Base-by-base conservation (phyloP, 2,888 invertebrate species). In the Caenorhabditis japonica region DNA sequence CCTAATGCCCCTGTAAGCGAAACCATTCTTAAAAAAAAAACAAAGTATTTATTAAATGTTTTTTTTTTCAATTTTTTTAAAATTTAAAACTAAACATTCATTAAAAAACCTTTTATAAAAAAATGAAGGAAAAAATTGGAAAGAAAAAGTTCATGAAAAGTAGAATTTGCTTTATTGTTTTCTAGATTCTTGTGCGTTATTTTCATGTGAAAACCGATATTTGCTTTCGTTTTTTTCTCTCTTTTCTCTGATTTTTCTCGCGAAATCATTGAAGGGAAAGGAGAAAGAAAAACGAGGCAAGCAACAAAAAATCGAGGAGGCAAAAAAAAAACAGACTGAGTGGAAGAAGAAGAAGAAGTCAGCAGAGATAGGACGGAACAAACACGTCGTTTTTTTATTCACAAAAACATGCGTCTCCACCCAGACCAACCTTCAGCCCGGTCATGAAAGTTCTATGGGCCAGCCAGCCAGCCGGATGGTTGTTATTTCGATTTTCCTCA, bases 151-250 rank as follows among this genome's bases (percentile, higher is more conserved):
- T 10, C 36, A 44, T 43, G 41, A 53, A 44, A 38, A 36, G 36
- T 23, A 46, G 38, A 52, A 43, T 38, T 34, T 30, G 19, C 21
- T 62, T 39, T 51, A n/a, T n/a, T n/a, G n/a, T n/a, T n/a, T n/a
- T n/a, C n/a, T n/a, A n/a, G n/a, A n/a, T n/a, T n/a, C n/a, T n/a
- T n/a, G n/a, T n/a, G n/a, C n/a, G n/a, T n/a, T n/a, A n/a, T n/a
- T n/a, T n/a, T n/a, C 66, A 44, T 61, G 47, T 49, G 61, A 56
- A 70, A 72, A 72, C 72, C 64, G 72, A 72, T 72, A 72, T 72
- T 72, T 72, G 64, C 72, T 49, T 62, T 71, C 33, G n/a, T 49
- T 43, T 39, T 33, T 52, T 34, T 56, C 46, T 44, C 38, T 36
- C 53, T 62, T 46, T 30, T 44, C 46, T 19, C 30, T 34, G 25